Evolutionary conservation across 2,888 invertebrate genomes (phyloP), one percentile per base, ranked within the genome.

Genomic region (Tinea semifulvella): DNA sequence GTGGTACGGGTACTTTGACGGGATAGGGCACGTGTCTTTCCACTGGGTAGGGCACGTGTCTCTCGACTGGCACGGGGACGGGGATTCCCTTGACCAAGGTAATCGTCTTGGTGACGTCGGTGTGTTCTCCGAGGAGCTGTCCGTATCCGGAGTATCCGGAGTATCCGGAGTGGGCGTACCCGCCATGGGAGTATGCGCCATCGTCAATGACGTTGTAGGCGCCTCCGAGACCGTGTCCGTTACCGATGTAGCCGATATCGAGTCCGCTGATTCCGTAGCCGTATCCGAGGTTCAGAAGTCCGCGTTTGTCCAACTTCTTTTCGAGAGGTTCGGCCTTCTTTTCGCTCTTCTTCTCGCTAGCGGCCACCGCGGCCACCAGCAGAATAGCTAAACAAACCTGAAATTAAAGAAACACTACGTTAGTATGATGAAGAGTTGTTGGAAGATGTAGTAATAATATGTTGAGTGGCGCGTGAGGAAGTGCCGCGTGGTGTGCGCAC

Each of bases 261-360:
- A 89, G 85, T 53, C 90, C 91, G 57, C 87, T 85, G 61, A 86
- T 83, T 48, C 90, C 90, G 67, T 92, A 91, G 45, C 92, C 92
- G 57, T 91, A 91, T 55, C 91, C 92, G 62, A 91, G 82, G 63
- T 89, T 87, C 48, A 90, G 81, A 56, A 92, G 85, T 53, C 92
- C 92, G 55, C 92, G 89, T 73, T 92, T 92, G 75, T 90, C 90
- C 67, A 90, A 84, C 69, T 91, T 91, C 83, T 92, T 90, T 51
- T 88, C 89, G 53, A 85, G 67, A 46, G 85, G 82, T 56, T 83
- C 82, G 56, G 83, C 84, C 65, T 82, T 82, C 60, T 82, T 80
- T 51, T 73, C 72, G 65, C 75, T 73, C 54, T 74, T 67, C 67
- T 85, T 85, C 82, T 87, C 85, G 82, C 85, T 83, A 67, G 85